Evolutionary conservation across 2,888 invertebrate genomes (phyloP), one percentile per base, ranked within the genome.

Genomic region (Cheilosia soror): DNA sequence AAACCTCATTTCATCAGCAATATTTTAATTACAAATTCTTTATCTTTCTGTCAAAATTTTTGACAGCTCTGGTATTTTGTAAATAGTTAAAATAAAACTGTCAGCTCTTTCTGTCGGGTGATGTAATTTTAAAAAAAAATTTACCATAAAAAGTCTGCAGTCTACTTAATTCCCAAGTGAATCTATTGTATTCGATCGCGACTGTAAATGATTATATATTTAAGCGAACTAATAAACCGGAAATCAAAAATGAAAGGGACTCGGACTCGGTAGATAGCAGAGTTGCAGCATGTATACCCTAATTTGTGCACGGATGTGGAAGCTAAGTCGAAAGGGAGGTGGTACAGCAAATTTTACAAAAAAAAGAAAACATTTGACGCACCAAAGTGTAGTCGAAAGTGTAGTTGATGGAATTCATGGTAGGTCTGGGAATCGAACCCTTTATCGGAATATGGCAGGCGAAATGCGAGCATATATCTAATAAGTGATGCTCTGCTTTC

Each of bases 241-340:
- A 78, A 78, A 78, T 78, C 78, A 78, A 71, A 78, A 78, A 71
- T 78, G 71, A 78, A 78, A 78, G 71, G 78, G 78, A 58, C 71
- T 37, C 57, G 78, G 78, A 58, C 71, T 37, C 57, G 53, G 33
- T 47, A 78, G 47, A 57, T 25, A 65, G 57, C 57, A 9, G 40
- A 58, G 69, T 63, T 78, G 69, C 68, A 69, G 69, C 68, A 69
- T 55, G 29, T 78, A 20, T 20, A 78, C 71, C 57, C 78, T 71
- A 71, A 78, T 78, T 78, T 78, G 78, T 65, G 71, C 69, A 69
- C 55, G 57, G 63, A 69, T 69, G 69, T 77, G 55, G 33, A 68
- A 77, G 62, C 44, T 37, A 27, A 49, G 27, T 4, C n/a, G n/a
- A 57, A 66, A 40, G 66, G 72, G 40, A 42, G 7, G 49, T 7